Conservation (phyloP, 2,888 invertebrate genomes). For the Apoda limacodes region DNA sequence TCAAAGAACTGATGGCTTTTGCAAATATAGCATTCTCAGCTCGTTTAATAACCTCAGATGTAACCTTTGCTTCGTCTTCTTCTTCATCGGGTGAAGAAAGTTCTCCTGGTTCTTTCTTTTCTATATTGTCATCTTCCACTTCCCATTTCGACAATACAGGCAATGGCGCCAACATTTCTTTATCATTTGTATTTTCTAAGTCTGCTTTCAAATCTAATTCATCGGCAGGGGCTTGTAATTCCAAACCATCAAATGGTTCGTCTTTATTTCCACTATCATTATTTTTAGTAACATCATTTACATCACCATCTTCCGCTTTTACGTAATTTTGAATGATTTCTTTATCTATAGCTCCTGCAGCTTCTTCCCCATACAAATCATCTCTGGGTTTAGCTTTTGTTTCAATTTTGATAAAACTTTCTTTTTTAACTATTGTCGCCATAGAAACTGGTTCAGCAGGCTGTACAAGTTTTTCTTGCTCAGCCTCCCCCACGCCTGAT, state of each 20-base stretch:
- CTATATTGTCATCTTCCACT: conserved; percentile 70
- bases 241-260: conserved; percentile 67
- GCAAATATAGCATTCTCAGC: conserved; percentile 94
- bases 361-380: conserved; percentile 68
- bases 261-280: conserved; percentile 54
- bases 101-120: conserved; percentile 62
- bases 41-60: conserved; percentile 88
- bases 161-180: conserved; percentile 77
- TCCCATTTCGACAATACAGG: conserved; percentile 93
- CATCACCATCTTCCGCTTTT: conserved; percentile 42
- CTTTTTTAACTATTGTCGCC: conserved; percentile 29
- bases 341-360: conserved; percentile 65
- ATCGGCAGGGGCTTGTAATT: conserved; percentile 67
- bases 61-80: conserved; percentile 76
- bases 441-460: conserved; percentile 19
- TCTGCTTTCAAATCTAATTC: conserved; percentile 68
- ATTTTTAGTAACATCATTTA: conserved; percentile 29
- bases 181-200: conserved; percentile 40
- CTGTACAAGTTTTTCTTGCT: conserved; percentile 13
- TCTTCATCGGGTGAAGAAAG: conserved; percentile 56
- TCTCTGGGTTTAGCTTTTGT: conserved; percentile 27
- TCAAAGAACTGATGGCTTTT: conserved; percentile 85
- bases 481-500: conserved; percentile 17
- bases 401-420: conserved; percentile 22
- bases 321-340: conserved; percentile 69